phyloP scores from a whole-genome alignment of 2,888 invertebrate genomes.

The Drosophila longiperda region DNA sequence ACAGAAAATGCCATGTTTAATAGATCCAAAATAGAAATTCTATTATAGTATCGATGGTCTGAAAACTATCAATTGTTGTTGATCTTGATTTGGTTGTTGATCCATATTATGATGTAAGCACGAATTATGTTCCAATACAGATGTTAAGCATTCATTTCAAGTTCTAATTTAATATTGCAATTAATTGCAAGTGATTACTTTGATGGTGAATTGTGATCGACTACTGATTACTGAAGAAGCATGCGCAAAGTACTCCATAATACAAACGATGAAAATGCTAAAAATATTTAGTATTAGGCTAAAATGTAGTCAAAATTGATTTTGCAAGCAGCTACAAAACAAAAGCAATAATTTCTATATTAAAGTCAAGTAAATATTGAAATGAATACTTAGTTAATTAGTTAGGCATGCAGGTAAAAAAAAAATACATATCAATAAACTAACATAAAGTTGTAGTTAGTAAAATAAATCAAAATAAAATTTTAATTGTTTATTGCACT shows the following conservation, averaged over 20 bases:
- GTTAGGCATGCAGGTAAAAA: conserved; percentile 57
- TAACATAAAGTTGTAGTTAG: conserved; percentile 22
- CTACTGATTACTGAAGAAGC: conserved; percentile 41
- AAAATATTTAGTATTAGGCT: conserved; percentile 5
- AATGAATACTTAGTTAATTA: conserved; percentile 7
- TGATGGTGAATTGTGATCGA: conserved; percentile 46
- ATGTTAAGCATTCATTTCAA: conserved; percentile 63
- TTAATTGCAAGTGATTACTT: conserved; percentile 26
- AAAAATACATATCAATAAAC: conserved; percentile 27
- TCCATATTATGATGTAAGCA: conserved; percentile 26
- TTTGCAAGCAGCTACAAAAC: conserved; percentile 44
- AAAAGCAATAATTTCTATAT: conserved; percentile 29
- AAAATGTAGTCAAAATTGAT: conserved; percentile 13
- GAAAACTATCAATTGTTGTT: not conserved
- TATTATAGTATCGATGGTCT: not conserved
- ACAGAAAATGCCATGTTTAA: not conserved
- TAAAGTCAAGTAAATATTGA: conserved; percentile 10
- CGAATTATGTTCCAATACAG: conserved; percentile 80
- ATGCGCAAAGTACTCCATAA: conserved; percentile 40
- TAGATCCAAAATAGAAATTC: not conserved
- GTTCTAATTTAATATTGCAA: conserved; percentile 23
- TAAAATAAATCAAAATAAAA: conserved; percentile 10
- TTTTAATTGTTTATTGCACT: not conserved
- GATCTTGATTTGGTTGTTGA: not conserved
- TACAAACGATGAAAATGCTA: conserved; percentile 16